phyloP scores from a whole-genome alignment of 2,113 vertebrate species.

The Calypte anna region DNA sequence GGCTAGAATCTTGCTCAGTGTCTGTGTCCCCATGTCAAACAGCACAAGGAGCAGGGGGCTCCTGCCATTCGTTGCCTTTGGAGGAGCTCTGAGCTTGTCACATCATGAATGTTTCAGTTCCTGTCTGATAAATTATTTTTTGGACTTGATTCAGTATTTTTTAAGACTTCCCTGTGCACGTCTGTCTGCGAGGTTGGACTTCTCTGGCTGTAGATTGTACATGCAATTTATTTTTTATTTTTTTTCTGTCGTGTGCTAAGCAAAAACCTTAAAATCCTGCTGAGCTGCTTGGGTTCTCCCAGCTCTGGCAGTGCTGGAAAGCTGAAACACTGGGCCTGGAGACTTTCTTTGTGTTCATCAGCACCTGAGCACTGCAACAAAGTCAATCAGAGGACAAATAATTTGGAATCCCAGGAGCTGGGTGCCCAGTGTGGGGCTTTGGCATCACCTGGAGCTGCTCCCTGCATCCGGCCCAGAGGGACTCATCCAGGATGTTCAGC shows the following conservation, averaged over 20 bases:
- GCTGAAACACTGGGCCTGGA: background rate
- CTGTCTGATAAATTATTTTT: background rate
- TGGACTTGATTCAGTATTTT: background rate
- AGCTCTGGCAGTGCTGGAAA: background rate
- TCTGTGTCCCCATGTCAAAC: background rate
- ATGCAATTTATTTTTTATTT: background rate
- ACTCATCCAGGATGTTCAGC: too few species aligned
- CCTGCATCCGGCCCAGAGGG: too few species aligned
- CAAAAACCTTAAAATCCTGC: background rate
- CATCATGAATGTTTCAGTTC: background rate
- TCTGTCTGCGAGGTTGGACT: background rate
- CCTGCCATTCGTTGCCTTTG: background rate
- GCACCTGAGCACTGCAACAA: accelerated
- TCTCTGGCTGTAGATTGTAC: background rate
- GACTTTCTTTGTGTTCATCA: background rate
- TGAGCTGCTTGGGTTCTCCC: background rate
- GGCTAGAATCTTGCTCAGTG: background rate
- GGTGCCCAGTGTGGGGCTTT: too few species aligned
- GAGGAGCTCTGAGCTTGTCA: background rate
- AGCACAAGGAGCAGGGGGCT: background rate
- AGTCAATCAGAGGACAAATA: background rate
- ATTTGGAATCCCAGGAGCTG: too few species aligned
- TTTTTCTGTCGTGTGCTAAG: background rate
- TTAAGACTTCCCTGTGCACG: background rate
- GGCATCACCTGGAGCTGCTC: background rate